These are phyloP conservation scores for Pempheris klunzingeri DNA, from an alignment of 2,797 vertebrate species.

Conservation along the genomic window DNA sequence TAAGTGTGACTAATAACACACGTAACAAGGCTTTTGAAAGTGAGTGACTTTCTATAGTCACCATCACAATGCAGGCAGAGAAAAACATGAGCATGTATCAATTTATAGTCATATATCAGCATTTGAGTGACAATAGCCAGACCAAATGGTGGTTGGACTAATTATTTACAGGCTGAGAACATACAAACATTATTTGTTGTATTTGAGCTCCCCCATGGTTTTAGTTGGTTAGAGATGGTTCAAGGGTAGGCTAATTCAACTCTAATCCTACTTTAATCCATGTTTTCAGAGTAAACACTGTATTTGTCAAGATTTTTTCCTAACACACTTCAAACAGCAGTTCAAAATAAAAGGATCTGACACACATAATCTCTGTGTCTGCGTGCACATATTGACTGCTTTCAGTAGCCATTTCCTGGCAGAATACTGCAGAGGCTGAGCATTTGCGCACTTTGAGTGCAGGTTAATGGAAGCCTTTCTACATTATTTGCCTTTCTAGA, in stretches of 20 bases:
- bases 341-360: slow-evolving; percentile 4
- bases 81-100: neutral
- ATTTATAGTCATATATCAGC: neutral
- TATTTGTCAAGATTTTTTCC: neutral
- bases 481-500: slow-evolving; percentile 47
- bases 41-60: slow-evolving; percentile 6
- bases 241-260: slow-evolving; percentile 1
- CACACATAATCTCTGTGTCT: neutral
- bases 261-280: slow-evolving; percentile 25
- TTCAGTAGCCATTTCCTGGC: slow-evolving; percentile 28
- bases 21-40: slow-evolving; percentile 18
- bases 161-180: slow-evolving; percentile 9
- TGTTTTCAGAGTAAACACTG: slow-evolving; percentile 32
- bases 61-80: neutral
- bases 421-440: slow-evolving; percentile 13
- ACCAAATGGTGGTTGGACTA: neutral
- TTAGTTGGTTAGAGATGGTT: neutral
- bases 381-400: slow-evolving; percentile 22
- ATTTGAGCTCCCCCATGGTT: neutral
- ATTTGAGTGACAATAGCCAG: neutral
- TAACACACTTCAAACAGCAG: neutral
- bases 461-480: slow-evolving; percentile 37
- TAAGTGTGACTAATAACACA: slow-evolving; percentile 51
- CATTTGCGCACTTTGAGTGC: slow-evolving; percentile 32
- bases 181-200: neutral